Evolutionary conservation across 2,888 invertebrate genomes (phyloP).

Genomic region (Carpatolechia fugitivella): DNA sequence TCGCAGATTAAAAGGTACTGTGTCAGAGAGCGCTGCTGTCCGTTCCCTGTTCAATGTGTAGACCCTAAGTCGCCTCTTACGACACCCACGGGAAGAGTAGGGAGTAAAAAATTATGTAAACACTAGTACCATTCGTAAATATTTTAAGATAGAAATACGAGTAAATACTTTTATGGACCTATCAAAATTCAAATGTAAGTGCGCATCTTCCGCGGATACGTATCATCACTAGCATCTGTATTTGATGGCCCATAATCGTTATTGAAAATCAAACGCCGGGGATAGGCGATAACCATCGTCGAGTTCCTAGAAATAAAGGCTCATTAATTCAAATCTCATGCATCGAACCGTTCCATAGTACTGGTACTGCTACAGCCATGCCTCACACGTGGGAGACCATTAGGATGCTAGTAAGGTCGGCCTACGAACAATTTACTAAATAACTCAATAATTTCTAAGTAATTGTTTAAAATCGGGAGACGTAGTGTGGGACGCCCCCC

Average conservation of each 20-base stretch:
- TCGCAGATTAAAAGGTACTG: no score
- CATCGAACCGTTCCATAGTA: neutral
- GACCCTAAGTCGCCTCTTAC: no score
- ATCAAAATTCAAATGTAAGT: conserved; percentile 4
- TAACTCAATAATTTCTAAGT: neutral
- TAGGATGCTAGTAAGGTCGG: conserved; percentile 28
- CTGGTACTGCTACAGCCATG: neutral
- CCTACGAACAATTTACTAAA: neutral
- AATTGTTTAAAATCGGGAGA: no score
- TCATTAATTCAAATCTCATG: conserved; percentile 8
- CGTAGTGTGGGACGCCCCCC: no score
- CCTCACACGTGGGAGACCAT: conserved; percentile 35
- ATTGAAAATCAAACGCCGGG: conserved; percentile 2
- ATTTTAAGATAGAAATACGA: no score
- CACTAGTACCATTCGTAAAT: no score
- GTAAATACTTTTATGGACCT: no score
- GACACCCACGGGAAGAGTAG: no score
- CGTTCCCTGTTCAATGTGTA: no score
- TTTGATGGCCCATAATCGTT: conserved; percentile 4
- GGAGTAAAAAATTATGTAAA: no score
- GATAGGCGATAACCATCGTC: neutral
- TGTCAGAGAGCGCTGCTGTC: no score
- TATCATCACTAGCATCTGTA: neutral
- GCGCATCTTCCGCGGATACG: neutral
- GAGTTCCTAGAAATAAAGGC: conserved; percentile 3